phyloP scores from a whole-genome alignment of 2,113 vertebrate species.

The Ploceus nigricollis region DNA sequence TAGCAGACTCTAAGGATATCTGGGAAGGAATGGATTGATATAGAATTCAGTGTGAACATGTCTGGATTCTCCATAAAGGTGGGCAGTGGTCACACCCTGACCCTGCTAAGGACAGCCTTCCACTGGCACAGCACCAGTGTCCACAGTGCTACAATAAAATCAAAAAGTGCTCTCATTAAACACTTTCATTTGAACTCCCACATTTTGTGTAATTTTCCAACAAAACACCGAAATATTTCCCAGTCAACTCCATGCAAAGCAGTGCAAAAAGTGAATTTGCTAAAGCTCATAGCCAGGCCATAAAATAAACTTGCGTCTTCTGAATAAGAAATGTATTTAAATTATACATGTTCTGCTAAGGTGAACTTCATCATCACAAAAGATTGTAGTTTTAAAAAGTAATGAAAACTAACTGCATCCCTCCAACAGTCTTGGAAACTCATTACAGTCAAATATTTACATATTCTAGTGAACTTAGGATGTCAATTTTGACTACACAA shows the following conservation, averaged over 20 bases:
- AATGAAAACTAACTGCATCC: slow-evolving; percentile 30
- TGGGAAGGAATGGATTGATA: background rate
- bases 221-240: background rate
- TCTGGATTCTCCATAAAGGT: background rate
- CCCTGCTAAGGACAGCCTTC: background rate
- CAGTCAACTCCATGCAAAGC: background rate
- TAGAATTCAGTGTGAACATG: accelerated
- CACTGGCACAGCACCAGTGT: background rate
- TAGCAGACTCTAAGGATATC: background rate
- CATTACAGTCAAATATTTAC: slow-evolving; percentile 65
- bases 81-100: no score
- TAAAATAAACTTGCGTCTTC: background rate
- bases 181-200: background rate
- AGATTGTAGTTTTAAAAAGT: background rate
- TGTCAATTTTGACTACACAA: slow-evolving; percentile 64
- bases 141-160: background rate
- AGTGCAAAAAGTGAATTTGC: background rate
- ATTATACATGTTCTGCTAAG: background rate
- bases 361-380: background rate
- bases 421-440: background rate
- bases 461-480: slow-evolving; percentile 43
- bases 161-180: background rate
- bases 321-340: background rate
- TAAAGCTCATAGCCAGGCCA: background rate
- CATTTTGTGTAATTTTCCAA: background rate